These are phyloP conservation scores for Platycnemis pennipes DNA, from an alignment of 2,888 invertebrate species.

Conservation along the genomic window DNA sequence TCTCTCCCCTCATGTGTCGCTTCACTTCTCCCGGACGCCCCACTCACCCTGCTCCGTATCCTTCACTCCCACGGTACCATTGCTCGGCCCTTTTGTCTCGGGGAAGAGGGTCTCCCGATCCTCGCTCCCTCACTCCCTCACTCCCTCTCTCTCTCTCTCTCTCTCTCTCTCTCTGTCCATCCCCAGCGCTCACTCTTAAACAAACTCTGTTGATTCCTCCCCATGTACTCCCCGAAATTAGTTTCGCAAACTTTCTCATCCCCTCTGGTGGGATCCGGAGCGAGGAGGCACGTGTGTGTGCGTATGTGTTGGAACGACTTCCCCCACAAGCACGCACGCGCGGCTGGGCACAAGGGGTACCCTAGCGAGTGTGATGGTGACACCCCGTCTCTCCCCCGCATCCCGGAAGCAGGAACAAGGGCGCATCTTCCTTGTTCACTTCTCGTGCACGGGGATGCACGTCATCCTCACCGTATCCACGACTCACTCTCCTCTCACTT, in stretches of 20 bases:
- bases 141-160: background rate
- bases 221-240: constrained; percentile 32
- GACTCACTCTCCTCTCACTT: too few species aligned
- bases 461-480: too few species aligned
- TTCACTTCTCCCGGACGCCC: background rate
- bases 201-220: constrained; percentile 12
- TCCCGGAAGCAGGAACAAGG: too few species aligned
- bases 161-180: background rate
- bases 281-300: background rate
- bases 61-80: background rate
- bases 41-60: background rate
- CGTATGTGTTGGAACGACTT: background rate
- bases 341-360: too few species aligned
- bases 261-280: background rate
- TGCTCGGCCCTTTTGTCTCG: background rate
- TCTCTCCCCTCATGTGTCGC: background rate
- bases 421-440: too few species aligned
- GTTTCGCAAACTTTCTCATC: constrained; percentile 48
- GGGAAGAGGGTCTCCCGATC: background rate
- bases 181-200: background rate
- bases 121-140: background rate
- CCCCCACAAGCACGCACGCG: too few species aligned
- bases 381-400: too few species aligned
- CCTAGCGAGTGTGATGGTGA: too few species aligned
- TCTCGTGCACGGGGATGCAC: too few species aligned